phyloP scores from a whole-genome alignment of 53 echinoderm and acorn worm species.

The Hippasteria phrygiana region DNA sequence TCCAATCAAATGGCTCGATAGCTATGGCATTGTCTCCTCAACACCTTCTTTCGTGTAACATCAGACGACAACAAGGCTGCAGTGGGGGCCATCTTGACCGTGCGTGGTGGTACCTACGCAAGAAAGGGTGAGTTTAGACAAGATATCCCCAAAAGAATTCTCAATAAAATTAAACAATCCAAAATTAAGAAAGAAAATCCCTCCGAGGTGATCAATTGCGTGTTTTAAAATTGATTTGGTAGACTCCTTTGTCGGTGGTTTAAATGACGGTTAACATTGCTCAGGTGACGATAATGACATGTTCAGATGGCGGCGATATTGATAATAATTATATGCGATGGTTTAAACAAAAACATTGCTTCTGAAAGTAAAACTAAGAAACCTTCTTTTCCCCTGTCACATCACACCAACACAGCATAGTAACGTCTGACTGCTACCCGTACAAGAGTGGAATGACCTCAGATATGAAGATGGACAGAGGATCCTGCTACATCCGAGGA shows the following conservation, averaged over 20 bases:
- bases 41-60: conserved; percentile 93
- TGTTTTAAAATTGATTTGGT: too few relatives aligned
- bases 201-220: too few relatives aligned
- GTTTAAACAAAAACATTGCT: too few relatives aligned
- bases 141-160: too few relatives aligned
- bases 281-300: too few relatives aligned
- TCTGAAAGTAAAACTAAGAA: too few relatives aligned
- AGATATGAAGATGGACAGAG: conserved; percentile 88
- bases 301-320: too few relatives aligned
- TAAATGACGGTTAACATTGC: too few relatives aligned
- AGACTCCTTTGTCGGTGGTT: background rate
- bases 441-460: conserved; percentile 85
- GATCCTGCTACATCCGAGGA: conserved; percentile 80
- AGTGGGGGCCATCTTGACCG: conserved; percentile 94
- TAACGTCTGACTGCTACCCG: conserved; percentile 88
- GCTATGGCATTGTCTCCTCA: conserved; percentile 86
- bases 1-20: conserved; percentile 93
- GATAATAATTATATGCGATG: too few relatives aligned
- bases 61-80: conserved; percentile 94
- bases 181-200: too few relatives aligned
- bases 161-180: too few relatives aligned
- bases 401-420: conserved; percentile 64
- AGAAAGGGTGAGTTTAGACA: conserved; percentile 86
- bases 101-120: conserved; percentile 98
- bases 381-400: too few relatives aligned